phyloP scores from a whole-genome alignment of 2,888 invertebrate species.

The Rhingia campestris region DNA sequence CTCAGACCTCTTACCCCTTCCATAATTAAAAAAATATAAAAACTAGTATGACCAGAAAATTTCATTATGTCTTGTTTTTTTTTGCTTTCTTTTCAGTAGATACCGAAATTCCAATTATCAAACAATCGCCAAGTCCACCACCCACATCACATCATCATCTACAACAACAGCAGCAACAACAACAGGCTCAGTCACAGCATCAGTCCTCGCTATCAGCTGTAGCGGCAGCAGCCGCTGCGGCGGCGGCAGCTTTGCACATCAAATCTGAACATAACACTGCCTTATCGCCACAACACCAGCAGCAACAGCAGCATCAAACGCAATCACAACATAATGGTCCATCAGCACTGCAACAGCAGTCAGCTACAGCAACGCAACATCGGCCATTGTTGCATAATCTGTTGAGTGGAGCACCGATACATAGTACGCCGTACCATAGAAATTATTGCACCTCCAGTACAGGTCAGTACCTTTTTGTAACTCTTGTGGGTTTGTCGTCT shows the following conservation, averaged over 20 bases:
- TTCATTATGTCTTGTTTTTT: conserved; percentile 37
- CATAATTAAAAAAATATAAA: not conserved
- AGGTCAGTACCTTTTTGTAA: conserved; percentile 78
- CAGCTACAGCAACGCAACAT: conserved; percentile 80
- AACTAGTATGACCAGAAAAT: conserved; percentile 15
- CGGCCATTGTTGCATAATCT: conserved; percentile 82
- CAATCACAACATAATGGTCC: conserved; percentile 70
- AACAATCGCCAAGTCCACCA: conserved; percentile 83
- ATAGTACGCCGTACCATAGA: conserved; percentile 82
- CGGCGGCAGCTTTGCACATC: conserved; percentile 80
- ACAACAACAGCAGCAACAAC: conserved; percentile 77
- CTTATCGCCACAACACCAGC: conserved; percentile 79
- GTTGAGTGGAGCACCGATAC: conserved; percentile 82
- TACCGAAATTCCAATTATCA: conserved; percentile 83
- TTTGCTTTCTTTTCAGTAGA: conserved; percentile 78
- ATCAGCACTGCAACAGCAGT: conserved; percentile 78
- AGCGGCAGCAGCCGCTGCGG: conserved; percentile 71
- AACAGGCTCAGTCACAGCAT: conserved; percentile 76
- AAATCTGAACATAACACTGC: conserved; percentile 81
- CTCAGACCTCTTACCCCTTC: conserved; percentile 6
- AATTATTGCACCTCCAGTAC: conserved; percentile 83
- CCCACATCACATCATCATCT: conserved; percentile 80
- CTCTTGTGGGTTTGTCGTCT: too few relatives aligned
- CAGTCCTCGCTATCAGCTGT: conserved; percentile 75
- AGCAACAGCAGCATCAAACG: conserved; percentile 76